A percentile compares a stretch with the other conserved stretches of the same genome.
These are phyloP conservation scores for Lordiphosa fenestrarum DNA, from an alignment of 2,888 invertebrate genomes.

Conservation along the genomic window DNA sequence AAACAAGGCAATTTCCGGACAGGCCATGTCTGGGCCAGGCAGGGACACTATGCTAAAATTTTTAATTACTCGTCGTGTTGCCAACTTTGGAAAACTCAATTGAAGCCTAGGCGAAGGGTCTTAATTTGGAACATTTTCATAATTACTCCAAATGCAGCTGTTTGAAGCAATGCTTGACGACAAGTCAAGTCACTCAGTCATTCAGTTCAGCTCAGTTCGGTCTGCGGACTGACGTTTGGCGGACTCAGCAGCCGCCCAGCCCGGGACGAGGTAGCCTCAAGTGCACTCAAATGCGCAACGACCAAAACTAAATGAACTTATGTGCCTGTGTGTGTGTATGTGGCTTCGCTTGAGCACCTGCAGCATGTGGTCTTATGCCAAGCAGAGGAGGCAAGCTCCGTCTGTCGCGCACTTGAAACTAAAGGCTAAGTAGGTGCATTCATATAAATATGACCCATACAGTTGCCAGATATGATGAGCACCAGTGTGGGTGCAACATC, in stretches of 20 bases:
- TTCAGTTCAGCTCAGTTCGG: neutral
- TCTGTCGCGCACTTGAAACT: conserved; percentile 61
- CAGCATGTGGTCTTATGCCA: conserved; percentile 29
- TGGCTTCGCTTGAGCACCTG: conserved; percentile 65
- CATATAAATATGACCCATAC: conserved; percentile 31
- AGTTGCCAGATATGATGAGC: conserved; percentile 1
- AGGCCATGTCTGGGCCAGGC: neutral
- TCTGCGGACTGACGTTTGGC: conserved; percentile 4
- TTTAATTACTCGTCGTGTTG: conserved; percentile 66
- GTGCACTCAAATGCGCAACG: conserved; percentile 66
- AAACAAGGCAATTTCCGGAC: conserved; percentile 47
- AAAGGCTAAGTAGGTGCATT: conserved; percentile 73
- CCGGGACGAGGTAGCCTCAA: conserved; percentile 43
- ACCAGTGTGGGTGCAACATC: neutral
- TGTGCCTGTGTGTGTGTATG: conserved; percentile 35
- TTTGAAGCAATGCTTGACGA: conserved; percentile 32
- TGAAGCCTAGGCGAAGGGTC: conserved; percentile 6
- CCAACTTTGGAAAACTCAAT: conserved; percentile 35
- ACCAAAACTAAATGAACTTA: conserved; percentile 49
- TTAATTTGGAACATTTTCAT: conserved; percentile 47
- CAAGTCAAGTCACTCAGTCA: conserved; percentile 40
- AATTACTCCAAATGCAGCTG: conserved; percentile 41
- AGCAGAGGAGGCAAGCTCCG: conserved; percentile 16
- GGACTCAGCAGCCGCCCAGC: conserved; percentile 2
- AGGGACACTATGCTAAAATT: conserved; percentile 59